phyloP scores from a whole-genome alignment of 2,797 vertebrate genomes.

The Parauchenoglanis punctatus region DNA sequence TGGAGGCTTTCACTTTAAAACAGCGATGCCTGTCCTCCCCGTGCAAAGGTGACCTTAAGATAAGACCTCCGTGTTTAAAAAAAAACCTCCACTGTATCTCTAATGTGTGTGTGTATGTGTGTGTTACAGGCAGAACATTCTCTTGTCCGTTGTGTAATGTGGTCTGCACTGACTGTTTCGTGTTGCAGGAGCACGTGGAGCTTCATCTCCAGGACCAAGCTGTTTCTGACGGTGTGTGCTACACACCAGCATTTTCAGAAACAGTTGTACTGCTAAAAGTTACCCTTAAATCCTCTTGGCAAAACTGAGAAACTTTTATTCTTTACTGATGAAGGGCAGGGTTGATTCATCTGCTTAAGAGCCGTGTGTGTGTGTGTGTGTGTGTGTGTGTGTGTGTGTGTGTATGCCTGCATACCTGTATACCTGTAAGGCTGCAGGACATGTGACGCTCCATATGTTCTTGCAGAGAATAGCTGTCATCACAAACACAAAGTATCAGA shows the following conservation, averaged over 20 bases:
- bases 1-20: slow-evolving; percentile 66
- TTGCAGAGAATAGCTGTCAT: too few species aligned
- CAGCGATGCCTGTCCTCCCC: slow-evolving; percentile 66
- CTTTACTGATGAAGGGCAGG: not conserved
- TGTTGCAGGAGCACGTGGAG: slow-evolving; percentile 77
- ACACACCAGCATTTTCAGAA: not conserved
- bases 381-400: slow-evolving; percentile 68
- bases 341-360: not conserved
- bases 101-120: not conserved
- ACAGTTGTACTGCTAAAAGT: not conserved
- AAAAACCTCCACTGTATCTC: not conserved
- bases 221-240: slow-evolving; percentile 57
- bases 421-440: slow-evolving; percentile 62
- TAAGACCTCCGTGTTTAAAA: not conserved
- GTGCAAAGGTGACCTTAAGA: slow-evolving; percentile 65
- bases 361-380: slow-evolving; percentile 20
- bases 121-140: slow-evolving; percentile 67
- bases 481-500: not conserved
- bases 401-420: slow-evolving; percentile 59
- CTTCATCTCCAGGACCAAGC: slow-evolving; percentile 69
- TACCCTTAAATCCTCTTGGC: not conserved
- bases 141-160: slow-evolving; percentile 86
- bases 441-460: slow-evolving; percentile 71
- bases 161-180: slow-evolving; percentile 67
- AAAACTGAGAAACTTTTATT: not conserved